Conservation (phyloP, 2,113 vertebrate species). For the Scomber colias region DNA sequence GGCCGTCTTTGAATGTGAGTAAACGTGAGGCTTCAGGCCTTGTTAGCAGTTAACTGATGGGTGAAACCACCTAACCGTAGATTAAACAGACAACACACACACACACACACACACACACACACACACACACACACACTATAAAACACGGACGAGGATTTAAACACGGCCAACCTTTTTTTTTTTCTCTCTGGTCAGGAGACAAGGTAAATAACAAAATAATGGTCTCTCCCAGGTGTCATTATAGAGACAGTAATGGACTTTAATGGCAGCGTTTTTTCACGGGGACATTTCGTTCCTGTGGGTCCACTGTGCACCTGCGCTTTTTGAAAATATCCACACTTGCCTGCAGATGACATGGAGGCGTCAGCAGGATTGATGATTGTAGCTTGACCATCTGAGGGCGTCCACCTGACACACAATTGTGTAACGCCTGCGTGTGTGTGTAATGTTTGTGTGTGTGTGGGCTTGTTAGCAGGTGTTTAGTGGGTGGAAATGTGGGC, state of each 20-base stretch:
- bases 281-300: background rate
- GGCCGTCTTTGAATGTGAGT: too few species aligned
- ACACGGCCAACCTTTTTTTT: background rate
- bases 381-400: constrained; percentile 41
- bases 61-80: background rate
- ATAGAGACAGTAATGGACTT: background rate
- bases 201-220: background rate
- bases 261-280: background rate
- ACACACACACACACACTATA: background rate
- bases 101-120: too few species aligned
- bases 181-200: background rate
- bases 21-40: constrained; percentile 28
- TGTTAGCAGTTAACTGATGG: constrained; percentile 11
- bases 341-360: constrained; percentile 48
- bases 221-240: background rate
- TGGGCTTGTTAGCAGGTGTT: constrained; percentile 41
- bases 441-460: constrained; percentile 1
- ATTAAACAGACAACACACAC: constrained; percentile 1
- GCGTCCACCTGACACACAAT: constrained; percentile 52
- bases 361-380: constrained; percentile 39
- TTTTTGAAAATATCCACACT: constrained; percentile 30
- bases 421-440: constrained; percentile 38
- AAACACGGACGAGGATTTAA: background rate
- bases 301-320: constrained; percentile 27
- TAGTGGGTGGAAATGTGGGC: constrained; percentile 38